phyloP scores from a whole-genome alignment of 2,113 vertebrate species.

The Hippocampus abdominalis region DNA sequence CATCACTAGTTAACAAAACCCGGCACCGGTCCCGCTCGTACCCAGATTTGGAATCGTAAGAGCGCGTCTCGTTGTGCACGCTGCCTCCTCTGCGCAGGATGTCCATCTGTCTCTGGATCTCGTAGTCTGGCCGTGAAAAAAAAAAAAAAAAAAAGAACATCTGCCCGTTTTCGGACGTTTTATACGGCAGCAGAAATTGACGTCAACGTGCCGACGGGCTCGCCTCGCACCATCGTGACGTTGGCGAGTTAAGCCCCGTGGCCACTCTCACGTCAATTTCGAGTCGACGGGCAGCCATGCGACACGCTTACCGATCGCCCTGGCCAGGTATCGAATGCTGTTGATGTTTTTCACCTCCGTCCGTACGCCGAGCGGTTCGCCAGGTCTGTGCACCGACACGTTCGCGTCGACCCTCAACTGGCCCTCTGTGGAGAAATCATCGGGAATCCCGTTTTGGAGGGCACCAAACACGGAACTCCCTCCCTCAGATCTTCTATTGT shows the following conservation, averaged over 20 bases:
- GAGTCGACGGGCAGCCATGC: too few species aligned
- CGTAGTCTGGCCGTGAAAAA: conserved; percentile 78
- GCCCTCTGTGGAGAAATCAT: conserved; percentile 72
- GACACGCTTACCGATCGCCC: conserved; percentile 81
- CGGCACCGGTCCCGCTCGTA: conserved; percentile 66
- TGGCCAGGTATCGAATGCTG: conserved; percentile 85
- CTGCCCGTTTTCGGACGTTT: too few species aligned
- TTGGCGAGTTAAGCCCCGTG: too few species aligned
- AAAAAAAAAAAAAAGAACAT: not conserved
- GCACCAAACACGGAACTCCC: too few species aligned
- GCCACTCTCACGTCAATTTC: too few species aligned
- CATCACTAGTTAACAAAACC: conserved; percentile 39
- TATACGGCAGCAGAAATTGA: too few species aligned
- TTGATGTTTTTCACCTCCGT: conserved; percentile 99
- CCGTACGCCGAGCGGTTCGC: conserved; percentile 83
- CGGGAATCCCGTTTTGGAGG: not conserved
- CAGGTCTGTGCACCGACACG: conserved; percentile 87
- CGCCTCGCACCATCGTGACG: too few species aligned
- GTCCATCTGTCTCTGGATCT: conserved; percentile 90
- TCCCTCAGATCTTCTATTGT: too few species aligned
- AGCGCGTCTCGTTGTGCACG: conserved; percentile 90
- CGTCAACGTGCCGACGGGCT: too few species aligned
- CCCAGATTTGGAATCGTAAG: conserved; percentile 90
- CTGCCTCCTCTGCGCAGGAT: conserved; percentile 81
- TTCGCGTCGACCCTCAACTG: conserved; percentile 97